Evolutionary conservation across 1,140 invertebrate species (phyloP).

Genomic region (Belonocnema kinseyi): DNA sequence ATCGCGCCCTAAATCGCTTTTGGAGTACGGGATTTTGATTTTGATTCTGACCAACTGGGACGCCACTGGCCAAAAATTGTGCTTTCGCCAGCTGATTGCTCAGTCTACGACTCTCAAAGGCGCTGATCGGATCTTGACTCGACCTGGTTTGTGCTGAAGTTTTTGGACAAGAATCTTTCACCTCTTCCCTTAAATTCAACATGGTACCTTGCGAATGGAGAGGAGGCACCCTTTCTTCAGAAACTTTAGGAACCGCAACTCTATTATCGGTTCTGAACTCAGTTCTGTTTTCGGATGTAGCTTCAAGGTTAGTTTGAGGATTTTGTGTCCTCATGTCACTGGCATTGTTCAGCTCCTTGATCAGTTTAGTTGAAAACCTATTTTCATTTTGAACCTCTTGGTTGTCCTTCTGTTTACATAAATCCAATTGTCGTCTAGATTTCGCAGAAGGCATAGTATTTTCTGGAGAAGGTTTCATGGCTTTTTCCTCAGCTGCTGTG

Average conservation of each 20-base stretch:
- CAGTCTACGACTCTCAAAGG: constrained; percentile 64
- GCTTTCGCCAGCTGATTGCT: constrained; percentile 70
- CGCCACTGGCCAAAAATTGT: constrained; percentile 63
- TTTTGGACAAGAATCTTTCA: constrained; percentile 34
- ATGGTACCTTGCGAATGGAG: constrained; percentile 45
- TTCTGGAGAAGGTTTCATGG: constrained; percentile 70
- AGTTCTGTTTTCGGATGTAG: constrained; percentile 39
- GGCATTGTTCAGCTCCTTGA: constrained; percentile 29
- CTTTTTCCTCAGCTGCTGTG: constrained; percentile 71
- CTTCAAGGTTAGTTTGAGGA: constrained; percentile 38
- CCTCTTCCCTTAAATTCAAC: constrained; percentile 34
- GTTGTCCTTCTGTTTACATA: constrained; percentile 32
- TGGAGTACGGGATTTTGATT: constrained; percentile 53
- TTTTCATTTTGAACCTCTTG: constrained; percentile 32
- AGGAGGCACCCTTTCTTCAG: constrained; percentile 46
- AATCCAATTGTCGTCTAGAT: constrained; percentile 55
- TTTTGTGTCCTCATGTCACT: not conserved
- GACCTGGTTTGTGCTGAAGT: constrained; percentile 40
- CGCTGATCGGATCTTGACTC: constrained; percentile 42
- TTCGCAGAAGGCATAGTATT: constrained; percentile 54
- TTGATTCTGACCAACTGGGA: constrained; percentile 48
- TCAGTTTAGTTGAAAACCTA: constrained; percentile 1
- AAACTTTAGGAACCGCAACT: constrained; percentile 33
- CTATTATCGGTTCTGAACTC: not conserved
- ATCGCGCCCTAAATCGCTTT: constrained; percentile 67